Evolutionary conservation across 2,113 vertebrate genomes (phyloP), one percentile per base, ranked within the genome.

Genomic region (Salvator merianae): DNA sequence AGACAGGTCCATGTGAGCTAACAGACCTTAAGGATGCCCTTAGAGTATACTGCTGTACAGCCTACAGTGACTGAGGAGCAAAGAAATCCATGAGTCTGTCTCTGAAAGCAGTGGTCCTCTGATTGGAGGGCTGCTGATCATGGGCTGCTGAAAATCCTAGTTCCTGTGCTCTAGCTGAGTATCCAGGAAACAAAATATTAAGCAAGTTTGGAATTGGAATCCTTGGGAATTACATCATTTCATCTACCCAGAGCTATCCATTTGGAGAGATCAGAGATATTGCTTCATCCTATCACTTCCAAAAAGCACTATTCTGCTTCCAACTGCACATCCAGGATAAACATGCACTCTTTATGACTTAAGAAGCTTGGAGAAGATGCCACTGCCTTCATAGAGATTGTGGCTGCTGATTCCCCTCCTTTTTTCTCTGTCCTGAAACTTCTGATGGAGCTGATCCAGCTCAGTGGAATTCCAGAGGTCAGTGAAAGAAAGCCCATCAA

Each of bases 41-140:
- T 43, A 95, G 94, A 7, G 94, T 96, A 1, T 96, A 93, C 77
- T 94, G 95, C 53, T 91, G 93, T 13, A 87, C 13, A 0, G 86
- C 92, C 0, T 94, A 95, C 66, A 86, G 80, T 2, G 75, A 77
- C n/a, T n/a, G 79, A 20, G 76, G 93, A 3, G 50, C 36, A 2
- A 26, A 93, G 24, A 86, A 59, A 94, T 96, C 76, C 93, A 92
- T 40, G 43, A 94, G 2, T 96, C 96, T 92, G 95, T 97, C 34
- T 95, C 95, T 43, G 95, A 96, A 87, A 95, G 96, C 14, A 94
- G 96, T 68, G 96, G 95, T 30, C 94, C 97, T 73, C 86, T 97
- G 74, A 93, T 96, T 34, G 96, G 94, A 16, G 96, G 95, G 14
- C 97, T 97, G 38, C 83, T 96, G 96, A 96, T 72, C 90, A 81